Percentiles rank a stretch among this genome's conserved stretches.
phyloP scores from a whole-genome alignment of 2,113 vertebrate species.

The Cebidichthys violaceus region DNA sequence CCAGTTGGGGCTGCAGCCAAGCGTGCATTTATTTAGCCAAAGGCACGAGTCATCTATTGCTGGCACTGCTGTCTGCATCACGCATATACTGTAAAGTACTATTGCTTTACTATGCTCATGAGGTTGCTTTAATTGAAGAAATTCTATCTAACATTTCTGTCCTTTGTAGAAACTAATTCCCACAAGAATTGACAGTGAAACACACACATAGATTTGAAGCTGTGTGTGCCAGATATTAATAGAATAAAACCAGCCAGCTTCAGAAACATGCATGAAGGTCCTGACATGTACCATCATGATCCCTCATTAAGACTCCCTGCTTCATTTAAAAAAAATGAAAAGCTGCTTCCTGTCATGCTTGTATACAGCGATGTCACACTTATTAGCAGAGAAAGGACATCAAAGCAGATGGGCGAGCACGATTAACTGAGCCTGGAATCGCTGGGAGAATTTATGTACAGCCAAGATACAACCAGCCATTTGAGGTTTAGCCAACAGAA shows the following conservation, averaged over 20 bases:
- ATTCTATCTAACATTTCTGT: background rate
- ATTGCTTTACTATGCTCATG: slow-evolving; percentile 2
- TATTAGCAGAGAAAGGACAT: slow-evolving; percentile 72
- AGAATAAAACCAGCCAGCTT: slow-evolving; percentile 17
- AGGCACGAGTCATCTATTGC: slow-evolving; percentile 47
- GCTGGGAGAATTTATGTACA: slow-evolving; percentile 55
- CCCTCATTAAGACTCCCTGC: slow-evolving; percentile 52
- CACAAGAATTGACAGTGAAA: background rate
- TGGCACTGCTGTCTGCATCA: slow-evolving; percentile 1
- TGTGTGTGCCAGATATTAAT: background rate
- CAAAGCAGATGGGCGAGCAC: slow-evolving; percentile 70
- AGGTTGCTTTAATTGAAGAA: background rate
- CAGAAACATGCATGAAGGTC: slow-evolving; percentile 16
- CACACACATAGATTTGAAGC: slow-evolving; percentile 2
- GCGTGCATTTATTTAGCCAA: slow-evolving; percentile 64
- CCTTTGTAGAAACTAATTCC: slow-evolving; percentile 8
- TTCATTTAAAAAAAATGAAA: slow-evolving; percentile 49
- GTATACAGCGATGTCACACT: slow-evolving; percentile 60
- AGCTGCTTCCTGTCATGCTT: slow-evolving; percentile 54
- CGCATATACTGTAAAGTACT: slow-evolving; percentile 2
- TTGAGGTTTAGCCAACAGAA: slow-evolving; percentile 33
- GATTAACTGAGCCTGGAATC: slow-evolving; percentile 65
- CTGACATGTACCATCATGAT: slow-evolving; percentile 17
- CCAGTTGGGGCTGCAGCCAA: slow-evolving; percentile 64
- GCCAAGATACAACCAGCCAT: slow-evolving; percentile 53